A percentile compares a stretch with the other conserved stretches of the same genome.
These are phyloP conservation scores for Amphimedon queenslandica DNA, from an alignment of 37 sponge, comb jelly and placozoan genomes.

Conservation along the genomic window DNA sequence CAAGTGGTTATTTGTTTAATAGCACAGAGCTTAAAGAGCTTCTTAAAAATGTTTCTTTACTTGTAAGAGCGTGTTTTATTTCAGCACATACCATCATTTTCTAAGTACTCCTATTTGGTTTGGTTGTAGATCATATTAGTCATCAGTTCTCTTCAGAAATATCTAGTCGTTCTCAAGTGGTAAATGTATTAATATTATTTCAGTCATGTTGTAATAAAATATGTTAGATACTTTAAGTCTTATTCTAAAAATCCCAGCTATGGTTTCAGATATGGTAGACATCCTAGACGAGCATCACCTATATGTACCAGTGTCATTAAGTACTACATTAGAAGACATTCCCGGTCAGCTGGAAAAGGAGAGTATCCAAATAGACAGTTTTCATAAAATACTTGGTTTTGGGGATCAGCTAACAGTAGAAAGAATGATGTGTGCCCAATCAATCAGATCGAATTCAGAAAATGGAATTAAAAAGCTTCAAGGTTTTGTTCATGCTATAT, in stretches of 20 bases:
- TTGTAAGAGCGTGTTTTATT: not conserved
- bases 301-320: constrained; percentile 2
- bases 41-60: not conserved
- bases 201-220: not conserved
- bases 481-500: constrained; percentile 12
- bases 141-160: not conserved
- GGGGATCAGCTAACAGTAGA: constrained; percentile 28
- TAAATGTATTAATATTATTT: not conserved
- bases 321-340: not conserved
- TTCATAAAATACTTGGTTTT: not conserved
- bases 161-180: not conserved
- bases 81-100: not conserved
- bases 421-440: not conserved
- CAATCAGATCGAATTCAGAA: not conserved
- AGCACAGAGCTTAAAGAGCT: not conserved
- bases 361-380: not conserved
- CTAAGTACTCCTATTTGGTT: not conserved
- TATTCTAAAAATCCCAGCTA: not conserved
- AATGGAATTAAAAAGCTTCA: not conserved
- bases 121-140: not conserved
- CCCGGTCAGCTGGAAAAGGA: not conserved
- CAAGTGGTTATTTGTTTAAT: not conserved
- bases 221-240: not conserved
- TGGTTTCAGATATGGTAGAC: constrained; percentile 7
- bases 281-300: constrained; percentile 9